Evolutionary conservation across 2,888 invertebrate species (phyloP).

Genomic region (Himalopsyche kuldschensis): DNA sequence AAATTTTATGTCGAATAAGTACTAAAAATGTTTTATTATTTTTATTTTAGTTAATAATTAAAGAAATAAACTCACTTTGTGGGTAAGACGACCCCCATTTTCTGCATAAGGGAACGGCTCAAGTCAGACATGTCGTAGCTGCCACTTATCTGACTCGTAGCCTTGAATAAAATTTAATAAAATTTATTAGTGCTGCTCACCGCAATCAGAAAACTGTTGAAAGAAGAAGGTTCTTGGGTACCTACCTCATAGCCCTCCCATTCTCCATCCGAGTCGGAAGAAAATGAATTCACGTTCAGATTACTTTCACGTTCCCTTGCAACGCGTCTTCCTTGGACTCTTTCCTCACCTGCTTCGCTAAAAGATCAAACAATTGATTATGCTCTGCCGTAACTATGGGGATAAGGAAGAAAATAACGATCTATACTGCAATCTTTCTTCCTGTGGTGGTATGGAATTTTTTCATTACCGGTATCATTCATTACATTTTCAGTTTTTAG

Average conservation of each 20-base stretch:
- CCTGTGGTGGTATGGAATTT: too few species aligned
- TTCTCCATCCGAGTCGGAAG: constrained; percentile 76
- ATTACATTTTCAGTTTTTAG: too few species aligned
- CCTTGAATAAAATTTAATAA: constrained; percentile 50
- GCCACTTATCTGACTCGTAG: constrained; percentile 65
- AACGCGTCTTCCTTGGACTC: constrained; percentile 66
- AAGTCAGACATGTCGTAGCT: constrained; percentile 71
- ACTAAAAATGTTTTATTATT: too few species aligned
- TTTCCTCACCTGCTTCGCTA: constrained; percentile 71
- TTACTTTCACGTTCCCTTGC: constrained; percentile 59
- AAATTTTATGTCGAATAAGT: too few species aligned
- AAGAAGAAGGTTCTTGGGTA: too few species aligned
- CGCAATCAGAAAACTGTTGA: too few species aligned
- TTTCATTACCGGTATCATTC: too few species aligned
- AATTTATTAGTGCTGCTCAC: neutral
- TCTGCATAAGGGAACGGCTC: constrained; percentile 70
- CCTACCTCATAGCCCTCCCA: constrained; percentile 68
- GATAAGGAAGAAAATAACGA: too few species aligned
- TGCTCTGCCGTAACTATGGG: too few species aligned
- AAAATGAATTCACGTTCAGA: constrained; percentile 51
- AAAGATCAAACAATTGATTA: constrained; percentile 46
- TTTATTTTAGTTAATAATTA: too few species aligned
- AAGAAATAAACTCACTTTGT: constrained; percentile 44
- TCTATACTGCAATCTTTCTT: too few species aligned
- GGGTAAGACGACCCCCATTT: constrained; percentile 66